Conservation (phyloP, 2,888 invertebrate genomes). For the Sclerodermus sp. region DNA sequence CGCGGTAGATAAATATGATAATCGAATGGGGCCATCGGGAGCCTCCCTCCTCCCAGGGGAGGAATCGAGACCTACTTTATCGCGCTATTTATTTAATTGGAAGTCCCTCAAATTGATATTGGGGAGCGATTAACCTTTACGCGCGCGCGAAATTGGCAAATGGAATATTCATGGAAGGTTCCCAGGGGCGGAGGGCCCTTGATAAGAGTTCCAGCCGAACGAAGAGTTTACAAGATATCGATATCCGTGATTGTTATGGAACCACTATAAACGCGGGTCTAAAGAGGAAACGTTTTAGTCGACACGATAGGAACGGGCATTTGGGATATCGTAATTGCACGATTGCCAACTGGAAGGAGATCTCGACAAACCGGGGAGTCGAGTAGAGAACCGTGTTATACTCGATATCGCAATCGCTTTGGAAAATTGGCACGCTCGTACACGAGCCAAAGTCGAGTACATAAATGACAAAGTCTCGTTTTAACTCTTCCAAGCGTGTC, state of each 20-base stretch:
- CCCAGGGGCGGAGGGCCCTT: neutral
- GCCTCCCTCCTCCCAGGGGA: too few relatives aligned
- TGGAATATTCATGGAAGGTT: too few relatives aligned
- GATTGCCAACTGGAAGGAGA: conserved; percentile 13
- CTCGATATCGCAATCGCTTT: conserved; percentile 28
- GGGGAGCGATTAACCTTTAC: neutral
- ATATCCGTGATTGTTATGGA: conserved; percentile 14
- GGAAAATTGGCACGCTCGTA: conserved; percentile 10
- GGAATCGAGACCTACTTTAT: too few relatives aligned
- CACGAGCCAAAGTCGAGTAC: conserved; percentile 3
- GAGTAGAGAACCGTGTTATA: conserved; percentile 38
- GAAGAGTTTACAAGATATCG: neutral
- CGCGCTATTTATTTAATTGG: too few relatives aligned
- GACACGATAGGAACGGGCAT: conserved; percentile 14
- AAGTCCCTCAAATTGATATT: neutral
- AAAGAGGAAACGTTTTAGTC: conserved; percentile 23
- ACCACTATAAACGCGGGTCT: conserved; percentile 1
- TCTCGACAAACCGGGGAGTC: conserved; percentile 6
- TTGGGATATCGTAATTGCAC: conserved; percentile 20
- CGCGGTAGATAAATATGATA: too few relatives aligned
- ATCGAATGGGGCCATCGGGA: too few relatives aligned
- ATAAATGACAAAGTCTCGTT: neutral
- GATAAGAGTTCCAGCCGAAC: neutral
- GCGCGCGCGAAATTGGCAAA: too few relatives aligned
- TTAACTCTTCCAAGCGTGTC: too few relatives aligned